Conservation (phyloP, 2,113 vertebrate genomes). For the Pungitius pungitius region DNA sequence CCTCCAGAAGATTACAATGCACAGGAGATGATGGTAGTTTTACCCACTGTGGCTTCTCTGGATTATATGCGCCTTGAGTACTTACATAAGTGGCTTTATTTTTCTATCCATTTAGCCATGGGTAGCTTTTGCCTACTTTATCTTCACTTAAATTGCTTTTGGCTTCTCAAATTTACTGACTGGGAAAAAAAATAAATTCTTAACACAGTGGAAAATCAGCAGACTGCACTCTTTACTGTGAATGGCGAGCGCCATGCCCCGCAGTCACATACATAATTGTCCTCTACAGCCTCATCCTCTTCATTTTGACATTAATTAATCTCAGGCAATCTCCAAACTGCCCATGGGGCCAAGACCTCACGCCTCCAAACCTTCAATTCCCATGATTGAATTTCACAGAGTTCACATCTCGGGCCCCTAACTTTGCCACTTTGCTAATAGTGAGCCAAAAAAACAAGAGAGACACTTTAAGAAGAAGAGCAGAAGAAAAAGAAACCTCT, state of each 20-base stretch:
- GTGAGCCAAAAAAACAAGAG: slow-evolving; percentile 37
- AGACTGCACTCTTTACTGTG: slow-evolving; percentile 32
- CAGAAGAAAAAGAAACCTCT: slow-evolving; percentile 43
- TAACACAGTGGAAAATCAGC: slow-evolving; percentile 43
- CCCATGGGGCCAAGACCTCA: slow-evolving; percentile 61
- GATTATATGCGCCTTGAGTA: slow-evolving; percentile 55
- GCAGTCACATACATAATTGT: slow-evolving; percentile 68
- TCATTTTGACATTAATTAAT: slow-evolving; percentile 74
- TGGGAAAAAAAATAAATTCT: slow-evolving; percentile 58
- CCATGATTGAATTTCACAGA: slow-evolving; percentile 70
- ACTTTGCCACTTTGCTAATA: slow-evolving; percentile 64
- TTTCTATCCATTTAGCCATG: slow-evolving; percentile 68
- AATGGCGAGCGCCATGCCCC: slow-evolving; percentile 43
- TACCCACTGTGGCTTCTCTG: slow-evolving; percentile 32
- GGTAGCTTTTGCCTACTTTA: slow-evolving; percentile 56
- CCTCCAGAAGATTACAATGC: slow-evolving; percentile 55
- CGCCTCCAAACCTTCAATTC: slow-evolving; percentile 64
- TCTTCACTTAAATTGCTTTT: slow-evolving; percentile 67
- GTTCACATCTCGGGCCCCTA: slow-evolving; percentile 61
- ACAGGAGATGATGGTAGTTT: slow-evolving; percentile 41
- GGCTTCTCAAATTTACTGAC: slow-evolving; percentile 56
- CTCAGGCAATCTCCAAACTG: slow-evolving; percentile 66
- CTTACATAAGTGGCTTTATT: slow-evolving; percentile 73
- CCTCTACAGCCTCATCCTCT: slow-evolving; percentile 49
- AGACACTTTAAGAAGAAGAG: slow-evolving; percentile 34